These are phyloP conservation scores for Aricia agestis DNA, from an alignment of 1,140 invertebrate genomes.

Conservation along the genomic window DNA sequence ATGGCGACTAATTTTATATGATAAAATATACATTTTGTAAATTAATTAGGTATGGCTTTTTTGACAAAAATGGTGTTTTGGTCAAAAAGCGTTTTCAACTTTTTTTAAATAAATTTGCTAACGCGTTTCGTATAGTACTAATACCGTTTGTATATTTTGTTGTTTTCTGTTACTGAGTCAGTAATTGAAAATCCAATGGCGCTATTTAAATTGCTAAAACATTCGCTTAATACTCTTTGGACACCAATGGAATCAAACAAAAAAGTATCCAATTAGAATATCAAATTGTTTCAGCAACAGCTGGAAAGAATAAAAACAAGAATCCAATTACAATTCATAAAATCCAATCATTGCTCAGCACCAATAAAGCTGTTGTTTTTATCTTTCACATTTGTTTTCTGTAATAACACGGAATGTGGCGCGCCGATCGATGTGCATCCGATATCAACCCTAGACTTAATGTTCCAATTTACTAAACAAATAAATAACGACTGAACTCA, in stretches of 20 bases:
- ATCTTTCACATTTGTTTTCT: slow-evolving; percentile 26
- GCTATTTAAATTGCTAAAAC: slow-evolving; percentile 16
- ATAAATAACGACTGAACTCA: neutral
- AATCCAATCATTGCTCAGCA: slow-evolving; percentile 32
- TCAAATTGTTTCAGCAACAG: slow-evolving; percentile 29
- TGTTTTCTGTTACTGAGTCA: neutral
- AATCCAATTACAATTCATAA: slow-evolving; percentile 37
- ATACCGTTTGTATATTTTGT: no score
- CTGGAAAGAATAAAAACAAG: slow-evolving; percentile 33
- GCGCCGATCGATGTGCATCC: slow-evolving; percentile 5
- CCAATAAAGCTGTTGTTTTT: slow-evolving; percentile 33
- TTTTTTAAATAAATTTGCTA: no score
- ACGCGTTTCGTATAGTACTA: no score
- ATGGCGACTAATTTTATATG: no score
- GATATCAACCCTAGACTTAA: neutral
- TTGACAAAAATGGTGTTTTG: no score
- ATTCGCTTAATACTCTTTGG: slow-evolving; percentile 12
- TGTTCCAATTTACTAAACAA: slow-evolving; percentile 14
- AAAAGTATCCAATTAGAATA: slow-evolving; percentile 30
- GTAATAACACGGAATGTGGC: slow-evolving; percentile 26
- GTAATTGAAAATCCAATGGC: slow-evolving; percentile 11
- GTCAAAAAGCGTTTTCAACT: no score
- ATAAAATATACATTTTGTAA: no score
- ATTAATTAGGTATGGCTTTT: no score
- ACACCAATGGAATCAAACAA: slow-evolving; percentile 16